Evolutionary conservation across 2,113 vertebrate genomes (phyloP), one percentile per base, ranked within the genome.

Genomic region (Dendrocopos noguchii): DNA sequence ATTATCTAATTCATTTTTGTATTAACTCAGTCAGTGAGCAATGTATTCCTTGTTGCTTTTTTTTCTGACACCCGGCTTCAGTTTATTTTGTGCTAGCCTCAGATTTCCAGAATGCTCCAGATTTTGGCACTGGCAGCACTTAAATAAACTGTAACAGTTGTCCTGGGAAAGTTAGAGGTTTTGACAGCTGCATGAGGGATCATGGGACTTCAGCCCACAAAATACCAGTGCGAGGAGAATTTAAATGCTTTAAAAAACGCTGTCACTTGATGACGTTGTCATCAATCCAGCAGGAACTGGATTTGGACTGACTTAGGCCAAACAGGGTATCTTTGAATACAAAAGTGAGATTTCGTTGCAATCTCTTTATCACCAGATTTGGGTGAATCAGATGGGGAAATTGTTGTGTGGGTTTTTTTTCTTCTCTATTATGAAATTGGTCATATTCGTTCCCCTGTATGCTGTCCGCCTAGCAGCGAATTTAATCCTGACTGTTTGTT

Each of bases 141-240:
- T 95, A 94, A 90, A 95, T 94, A 94, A 95, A 96, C 94, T 88
- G 73, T 85, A 91, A 78, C 61, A 59, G 93, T 95, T 96, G 89
- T 94, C 91, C 94, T 96, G 95, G 94, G 96, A 95, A 96, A 94
- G 95, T 84, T 83, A 84, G 91, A 96, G 82, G 93, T 96, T 96
- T 96, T 95, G 93, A 95, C 94, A 96, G 95, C 95, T 96, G 91
- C 84, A 91, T 85, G 77, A 94, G 60, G 76, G 79, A 93, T 88
- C 88, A 88, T 91, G 93, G 83, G 95, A 95, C 79, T 86, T 72
- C 61, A 93, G 82, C 82, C 90, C 21, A 4, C 86, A 88, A 95
- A 95, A 94, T 78, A 92, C 85, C 71, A 75, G 27, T 63, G 87
- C 55, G 80, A 91, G 61, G 65, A 79, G 77, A 96, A 92, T 92